These are phyloP conservation scores for Drosophila rellima DNA, from an alignment of 2,888 invertebrate species.

Conservation along the genomic window DNA sequence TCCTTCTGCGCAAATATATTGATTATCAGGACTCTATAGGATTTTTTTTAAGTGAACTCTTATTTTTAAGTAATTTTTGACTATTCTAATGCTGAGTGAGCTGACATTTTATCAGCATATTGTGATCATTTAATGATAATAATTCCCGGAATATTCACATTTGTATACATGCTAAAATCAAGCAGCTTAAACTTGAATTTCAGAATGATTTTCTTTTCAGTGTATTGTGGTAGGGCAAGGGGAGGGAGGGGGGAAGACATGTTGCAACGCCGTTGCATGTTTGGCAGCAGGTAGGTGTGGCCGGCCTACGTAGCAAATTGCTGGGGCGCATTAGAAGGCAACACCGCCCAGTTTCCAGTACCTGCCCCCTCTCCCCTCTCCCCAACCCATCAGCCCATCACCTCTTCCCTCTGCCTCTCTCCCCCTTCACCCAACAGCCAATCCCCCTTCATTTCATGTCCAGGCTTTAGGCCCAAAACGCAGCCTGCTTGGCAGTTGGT, in stretches of 20 bases:
- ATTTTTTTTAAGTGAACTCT: too few species aligned
- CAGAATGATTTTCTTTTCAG: too few species aligned
- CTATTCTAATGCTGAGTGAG: too few species aligned
- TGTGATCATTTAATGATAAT: too few species aligned
- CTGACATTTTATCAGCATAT: too few species aligned
- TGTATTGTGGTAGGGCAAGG: background rate
- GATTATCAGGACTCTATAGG: too few species aligned
- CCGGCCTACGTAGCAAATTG: constrained; percentile 76
- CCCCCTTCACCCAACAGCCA: background rate
- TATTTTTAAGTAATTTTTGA: too few species aligned
- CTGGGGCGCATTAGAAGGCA: constrained; percentile 74
- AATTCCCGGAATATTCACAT: too few species aligned
- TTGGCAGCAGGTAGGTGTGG: constrained; percentile 79
- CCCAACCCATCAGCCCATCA: background rate
- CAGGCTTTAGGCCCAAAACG: background rate
- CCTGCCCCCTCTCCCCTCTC: background rate
- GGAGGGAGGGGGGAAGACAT: constrained; percentile 1
- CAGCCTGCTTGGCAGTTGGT: constrained; percentile 58
- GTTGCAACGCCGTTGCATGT: constrained; percentile 53
- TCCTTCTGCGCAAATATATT: too few species aligned
- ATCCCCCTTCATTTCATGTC: background rate
- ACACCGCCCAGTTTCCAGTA: constrained; percentile 43
- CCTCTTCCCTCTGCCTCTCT: too few species aligned
- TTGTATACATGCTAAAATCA: too few species aligned
- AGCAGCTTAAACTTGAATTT: too few species aligned